A percentile compares a stretch with the other conserved stretches of the same genome.
Evolutionary conservation across 2,797 vertebrate species (phyloP).

Genomic region (Clarias platycephalus): DNA sequence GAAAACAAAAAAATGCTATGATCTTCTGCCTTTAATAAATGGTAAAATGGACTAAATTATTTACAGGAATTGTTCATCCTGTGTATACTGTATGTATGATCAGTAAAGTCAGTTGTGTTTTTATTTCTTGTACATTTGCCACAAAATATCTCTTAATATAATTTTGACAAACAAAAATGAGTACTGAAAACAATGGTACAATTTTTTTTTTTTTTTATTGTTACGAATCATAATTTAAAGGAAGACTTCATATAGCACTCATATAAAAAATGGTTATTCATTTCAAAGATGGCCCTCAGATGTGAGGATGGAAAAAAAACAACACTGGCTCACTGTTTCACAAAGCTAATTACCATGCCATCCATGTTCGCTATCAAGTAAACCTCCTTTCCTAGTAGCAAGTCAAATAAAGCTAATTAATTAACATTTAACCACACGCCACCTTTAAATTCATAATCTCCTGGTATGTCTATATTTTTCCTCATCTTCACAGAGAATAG

Average conservation of each 20-base stretch:
- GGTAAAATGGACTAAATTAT: not conserved
- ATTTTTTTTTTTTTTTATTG: too few species aligned
- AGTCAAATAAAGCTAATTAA: not conserved
- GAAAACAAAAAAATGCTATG: not conserved
- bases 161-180: not conserved
- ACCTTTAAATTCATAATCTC: not conserved
- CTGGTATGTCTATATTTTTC: not conserved
- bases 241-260: not conserved
- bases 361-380: constrained; percentile 21
- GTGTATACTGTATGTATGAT: not conserved
- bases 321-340: constrained; percentile 45
- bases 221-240: too few species aligned
- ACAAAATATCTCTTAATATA: not conserved
- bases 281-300: constrained; percentile 31
- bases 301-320: constrained; percentile 8
- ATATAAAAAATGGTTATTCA: constrained; percentile 22
- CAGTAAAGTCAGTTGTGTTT: not conserved
- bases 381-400: not conserved
- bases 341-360: constrained; percentile 48
- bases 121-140: not conserved
- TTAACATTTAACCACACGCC: not conserved
- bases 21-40: not conserved
- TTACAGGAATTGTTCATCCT: not conserved
- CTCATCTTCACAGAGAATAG: not conserved
- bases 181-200: not conserved